Evolutionary conservation across 2,888 invertebrate species (phyloP).

Genomic region (Drosophila koepferae): DNA sequence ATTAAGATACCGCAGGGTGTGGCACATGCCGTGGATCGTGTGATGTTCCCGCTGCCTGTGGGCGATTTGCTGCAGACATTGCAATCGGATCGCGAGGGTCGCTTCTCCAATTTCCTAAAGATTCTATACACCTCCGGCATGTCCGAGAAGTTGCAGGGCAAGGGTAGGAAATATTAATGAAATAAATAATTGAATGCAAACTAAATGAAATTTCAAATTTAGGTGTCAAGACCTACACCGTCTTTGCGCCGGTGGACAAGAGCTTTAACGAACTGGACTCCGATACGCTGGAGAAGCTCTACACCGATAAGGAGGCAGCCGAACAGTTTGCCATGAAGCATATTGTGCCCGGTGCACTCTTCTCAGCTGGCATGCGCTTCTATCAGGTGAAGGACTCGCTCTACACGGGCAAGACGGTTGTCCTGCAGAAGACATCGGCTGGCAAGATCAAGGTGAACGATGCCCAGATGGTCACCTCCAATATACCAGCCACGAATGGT

Average conservation of each 20-base stretch:
- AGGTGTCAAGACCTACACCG: constrained; percentile 93
- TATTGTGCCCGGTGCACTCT: constrained; percentile 91
- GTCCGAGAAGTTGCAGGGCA: constrained; percentile 87
- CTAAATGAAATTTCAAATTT: neutral
- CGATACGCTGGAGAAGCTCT: constrained; percentile 87
- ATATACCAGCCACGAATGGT: constrained; percentile 95
- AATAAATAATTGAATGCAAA: neutral
- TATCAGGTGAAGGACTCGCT: constrained; percentile 93
- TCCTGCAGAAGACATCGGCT: constrained; percentile 90
- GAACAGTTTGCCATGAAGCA: constrained; percentile 91
- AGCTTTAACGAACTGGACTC: constrained; percentile 90
- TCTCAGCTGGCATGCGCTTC: constrained; percentile 94
- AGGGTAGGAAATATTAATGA: constrained; percentile 71
- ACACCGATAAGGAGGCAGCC: constrained; percentile 89
- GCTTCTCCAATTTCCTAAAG: constrained; percentile 92
- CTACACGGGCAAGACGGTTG: constrained; percentile 90
- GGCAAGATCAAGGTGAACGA: constrained; percentile 94
- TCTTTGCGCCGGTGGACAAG: constrained; percentile 93
- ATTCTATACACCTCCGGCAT: constrained; percentile 92
- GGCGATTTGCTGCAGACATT: constrained; percentile 94
- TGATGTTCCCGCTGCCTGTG: constrained; percentile 95
- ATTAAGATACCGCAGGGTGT: constrained; percentile 94
- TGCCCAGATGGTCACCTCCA: constrained; percentile 92
- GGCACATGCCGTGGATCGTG: constrained; percentile 93
- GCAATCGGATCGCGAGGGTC: constrained; percentile 92